Conservation (phyloP, 2,113 vertebrate genomes). For the Pelvicachromis taeniatus region DNA sequence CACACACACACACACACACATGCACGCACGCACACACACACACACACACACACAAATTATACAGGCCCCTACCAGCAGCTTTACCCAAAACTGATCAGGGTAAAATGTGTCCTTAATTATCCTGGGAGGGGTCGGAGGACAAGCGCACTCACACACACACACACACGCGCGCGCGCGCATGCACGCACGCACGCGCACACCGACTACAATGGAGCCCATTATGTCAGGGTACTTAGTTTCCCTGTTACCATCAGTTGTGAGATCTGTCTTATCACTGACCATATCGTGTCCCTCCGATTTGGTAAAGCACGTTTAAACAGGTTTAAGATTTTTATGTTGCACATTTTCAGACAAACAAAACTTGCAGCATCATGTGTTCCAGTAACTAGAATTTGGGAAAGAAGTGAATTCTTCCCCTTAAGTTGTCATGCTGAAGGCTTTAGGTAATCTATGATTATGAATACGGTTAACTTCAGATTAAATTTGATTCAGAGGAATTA, state of each 20-base stretch:
- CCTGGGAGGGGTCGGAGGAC: slow-evolving; percentile 47
- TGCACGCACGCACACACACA: neutral
- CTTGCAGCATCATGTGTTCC: neutral
- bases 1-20: neutral
- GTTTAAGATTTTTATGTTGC: neutral
- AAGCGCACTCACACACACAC: neutral
- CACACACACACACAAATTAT: neutral
- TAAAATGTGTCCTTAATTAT: slow-evolving; percentile 72
- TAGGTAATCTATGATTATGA: slow-evolving; percentile 1
- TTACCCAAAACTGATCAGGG: slow-evolving; percentile 22
- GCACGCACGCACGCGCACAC: neutral
- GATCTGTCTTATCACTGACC: slow-evolving; percentile 31
- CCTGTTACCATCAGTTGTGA: slow-evolving; percentile 42
- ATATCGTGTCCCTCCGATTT: slow-evolving; percentile 13
- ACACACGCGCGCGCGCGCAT: too few relatives aligned
- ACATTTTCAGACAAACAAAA: neutral
- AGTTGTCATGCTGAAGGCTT: neutral
- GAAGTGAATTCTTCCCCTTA: neutral
- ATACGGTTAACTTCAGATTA: neutral
- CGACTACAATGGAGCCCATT: slow-evolving; percentile 55
- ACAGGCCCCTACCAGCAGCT: slow-evolving; percentile 11
- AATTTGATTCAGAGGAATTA: slow-evolving; percentile 11
- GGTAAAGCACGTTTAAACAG: neutral
- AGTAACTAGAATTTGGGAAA: neutral
- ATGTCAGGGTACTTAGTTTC: slow-evolving; percentile 23